Evolutionary conservation across 2,888 invertebrate species (phyloP).

Genomic region (Anorthoa munda): DNA sequence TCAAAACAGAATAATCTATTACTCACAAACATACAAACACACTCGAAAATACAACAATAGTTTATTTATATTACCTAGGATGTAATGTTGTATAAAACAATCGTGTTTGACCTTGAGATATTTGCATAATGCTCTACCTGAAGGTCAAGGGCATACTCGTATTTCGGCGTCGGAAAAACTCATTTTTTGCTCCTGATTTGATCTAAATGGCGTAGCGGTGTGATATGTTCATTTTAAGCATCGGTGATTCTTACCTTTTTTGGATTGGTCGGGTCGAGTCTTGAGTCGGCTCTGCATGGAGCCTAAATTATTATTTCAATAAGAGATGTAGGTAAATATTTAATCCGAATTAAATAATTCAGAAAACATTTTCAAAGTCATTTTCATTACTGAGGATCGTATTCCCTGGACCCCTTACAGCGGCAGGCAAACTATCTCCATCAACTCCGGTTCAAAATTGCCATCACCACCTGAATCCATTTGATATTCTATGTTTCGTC

Average conservation of each 20-base stretch:
- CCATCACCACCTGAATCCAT: too few species aligned
- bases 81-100: slow-evolving; percentile 20
- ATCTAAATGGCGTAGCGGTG: slow-evolving; percentile 10
- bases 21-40: not conserved
- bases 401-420: too few species aligned
- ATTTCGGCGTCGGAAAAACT: slow-evolving; percentile 21
- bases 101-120: slow-evolving; percentile 35
- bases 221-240: not conserved
- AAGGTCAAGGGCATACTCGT: slow-evolving; percentile 33
- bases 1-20: not conserved
- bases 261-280: too few species aligned
- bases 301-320: too few species aligned
- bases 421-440: too few species aligned
- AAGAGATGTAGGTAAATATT: too few species aligned
- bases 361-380: too few species aligned
- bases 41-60: not conserved
- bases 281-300: not conserved
- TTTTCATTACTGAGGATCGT: too few species aligned
- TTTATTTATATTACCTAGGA: slow-evolving; percentile 13
- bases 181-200: slow-evolving; percentile 30
- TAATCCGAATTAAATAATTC: too few species aligned
- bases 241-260: not conserved
- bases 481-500: too few species aligned
- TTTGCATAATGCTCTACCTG: slow-evolving; percentile 37
- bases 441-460: too few species aligned